These are phyloP conservation scores for Scolopax mira DNA, from an alignment of 2,113 vertebrate species.

Conservation along the genomic window DNA sequence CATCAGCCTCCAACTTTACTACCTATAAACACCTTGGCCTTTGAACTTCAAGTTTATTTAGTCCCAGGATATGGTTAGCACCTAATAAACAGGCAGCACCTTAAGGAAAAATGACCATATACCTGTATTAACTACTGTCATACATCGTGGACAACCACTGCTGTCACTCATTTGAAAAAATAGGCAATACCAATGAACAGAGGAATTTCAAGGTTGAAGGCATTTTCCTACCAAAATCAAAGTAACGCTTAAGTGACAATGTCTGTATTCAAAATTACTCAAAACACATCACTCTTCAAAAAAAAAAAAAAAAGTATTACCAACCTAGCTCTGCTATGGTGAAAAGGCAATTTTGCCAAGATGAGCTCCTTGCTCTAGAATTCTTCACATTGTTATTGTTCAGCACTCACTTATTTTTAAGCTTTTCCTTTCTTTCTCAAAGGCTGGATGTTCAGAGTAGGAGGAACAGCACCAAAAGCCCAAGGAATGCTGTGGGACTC, in stretches of 20 bases:
- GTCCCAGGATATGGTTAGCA: conserved; percentile 68
- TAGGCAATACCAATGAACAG: rapidly evolving
- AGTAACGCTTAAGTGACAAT: neutral
- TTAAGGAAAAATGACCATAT: neutral
- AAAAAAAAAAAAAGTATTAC: neutral
- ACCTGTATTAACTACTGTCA: neutral
- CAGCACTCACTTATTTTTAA: neutral
- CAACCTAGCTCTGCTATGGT: neutral
- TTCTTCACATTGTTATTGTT: rapidly evolving
- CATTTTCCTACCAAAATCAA: neutral
- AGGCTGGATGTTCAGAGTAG: neutral
- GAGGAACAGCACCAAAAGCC: neutral
- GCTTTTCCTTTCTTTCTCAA: neutral
- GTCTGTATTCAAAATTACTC: neutral
- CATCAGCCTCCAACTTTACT: conserved; percentile 54
- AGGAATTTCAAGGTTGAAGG: neutral
- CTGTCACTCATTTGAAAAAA: neutral
- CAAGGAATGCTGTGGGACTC: neutral
- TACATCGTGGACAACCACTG: neutral
- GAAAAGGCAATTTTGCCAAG: neutral
- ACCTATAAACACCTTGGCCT: conserved; percentile 68
- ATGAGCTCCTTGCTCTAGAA: neutral
- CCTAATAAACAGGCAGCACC: conserved; percentile 65
- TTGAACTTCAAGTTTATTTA: conserved; percentile 64
- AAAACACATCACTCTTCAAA: neutral